Percentiles rank a stretch among this genome's conserved stretches.
These are phyloP conservation scores for Latrodectus elegans DNA, from an alignment of 2,888 invertebrate species.

Conservation along the genomic window DNA sequence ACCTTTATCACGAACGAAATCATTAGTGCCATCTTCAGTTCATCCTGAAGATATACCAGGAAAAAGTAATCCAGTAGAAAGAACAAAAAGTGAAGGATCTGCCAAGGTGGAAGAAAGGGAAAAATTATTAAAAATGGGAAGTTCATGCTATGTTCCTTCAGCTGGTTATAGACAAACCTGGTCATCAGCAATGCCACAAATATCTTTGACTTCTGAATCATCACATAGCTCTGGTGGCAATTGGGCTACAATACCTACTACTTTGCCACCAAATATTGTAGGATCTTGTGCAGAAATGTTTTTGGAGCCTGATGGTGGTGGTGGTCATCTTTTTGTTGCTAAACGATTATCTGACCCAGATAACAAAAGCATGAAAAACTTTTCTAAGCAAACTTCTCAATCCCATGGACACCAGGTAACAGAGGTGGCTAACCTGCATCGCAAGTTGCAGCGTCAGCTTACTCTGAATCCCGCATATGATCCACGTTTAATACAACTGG, in stretches of 20 bases:
- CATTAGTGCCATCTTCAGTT: conserved; percentile 77
- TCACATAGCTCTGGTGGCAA: conserved; percentile 42
- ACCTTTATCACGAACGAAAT: conserved; percentile 82
- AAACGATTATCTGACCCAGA: conserved; percentile 75
- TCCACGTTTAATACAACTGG: conserved; percentile 79
- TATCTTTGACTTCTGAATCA: conserved; percentile 51
- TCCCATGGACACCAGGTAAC: conserved; percentile 32
- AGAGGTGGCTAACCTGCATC: conserved; percentile 80
- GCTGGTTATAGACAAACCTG: conserved; percentile 54
- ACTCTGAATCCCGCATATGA: conserved; percentile 88
- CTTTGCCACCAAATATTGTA: conserved; percentile 65
- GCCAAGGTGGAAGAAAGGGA: conserved; percentile 41
- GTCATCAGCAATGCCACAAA: conserved; percentile 62
- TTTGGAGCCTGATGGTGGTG: conserved; percentile 71
- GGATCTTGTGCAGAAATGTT: conserved; percentile 68
- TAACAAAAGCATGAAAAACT: conserved; percentile 35
- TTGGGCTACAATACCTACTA: conserved; percentile 69
- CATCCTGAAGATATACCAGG: conserved; percentile 21
- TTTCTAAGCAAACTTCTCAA: conserved; percentile 25
- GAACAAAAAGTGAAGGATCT: conserved; percentile 64
- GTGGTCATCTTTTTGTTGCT: conserved; percentile 76
- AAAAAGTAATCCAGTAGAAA: conserved; percentile 47
- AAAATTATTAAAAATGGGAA: conserved; percentile 48
- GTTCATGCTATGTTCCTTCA: conserved; percentile 32
- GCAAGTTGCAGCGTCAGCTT: conserved; percentile 86